Percentiles rank a stretch among this genome's conserved stretches.
Evolutionary conservation across 2,113 vertebrate species (phyloP).

Genomic region (Otocyon megalotis): DNA sequence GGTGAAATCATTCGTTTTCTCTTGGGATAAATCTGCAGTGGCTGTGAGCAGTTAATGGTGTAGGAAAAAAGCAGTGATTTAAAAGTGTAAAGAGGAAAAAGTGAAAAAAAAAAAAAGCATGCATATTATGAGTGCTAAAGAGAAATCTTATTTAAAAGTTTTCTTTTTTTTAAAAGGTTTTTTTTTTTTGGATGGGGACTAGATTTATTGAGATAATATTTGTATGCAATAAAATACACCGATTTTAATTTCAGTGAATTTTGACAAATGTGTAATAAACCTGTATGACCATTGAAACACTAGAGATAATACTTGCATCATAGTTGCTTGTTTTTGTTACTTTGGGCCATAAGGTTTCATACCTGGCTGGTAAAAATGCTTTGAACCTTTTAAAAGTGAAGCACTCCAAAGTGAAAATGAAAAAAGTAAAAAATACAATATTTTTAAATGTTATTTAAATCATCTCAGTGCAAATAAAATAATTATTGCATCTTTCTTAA

Average conservation of each 20-base stretch:
- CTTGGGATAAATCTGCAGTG: neutral
- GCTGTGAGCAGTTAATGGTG: neutral
- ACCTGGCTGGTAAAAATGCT: constrained; percentile 39
- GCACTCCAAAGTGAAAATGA: neutral
- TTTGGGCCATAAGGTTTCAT: neutral
- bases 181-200: neutral
- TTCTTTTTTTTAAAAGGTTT: neutral
- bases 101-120: neutral
- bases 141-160: neutral
- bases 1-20: constrained; percentile 55
- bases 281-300: neutral
- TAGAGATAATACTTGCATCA: neutral
- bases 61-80: neutral
- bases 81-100: constrained; percentile 19
- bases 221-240: neutral
- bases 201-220: constrained; percentile 45
- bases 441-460: constrained; percentile 4
- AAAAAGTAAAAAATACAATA: neutral
- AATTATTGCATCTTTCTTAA: neutral
- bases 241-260: constrained; percentile 49
- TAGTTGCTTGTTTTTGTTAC: constrained; percentile 27
- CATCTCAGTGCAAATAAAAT: constrained; percentile 2
- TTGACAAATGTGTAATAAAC: neutral
- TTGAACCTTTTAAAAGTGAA: constrained; percentile 45
- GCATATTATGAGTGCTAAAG: neutral